phyloP scores from a whole-genome alignment of 2,888 invertebrate genomes.

The Melieria crassipennis region DNA sequence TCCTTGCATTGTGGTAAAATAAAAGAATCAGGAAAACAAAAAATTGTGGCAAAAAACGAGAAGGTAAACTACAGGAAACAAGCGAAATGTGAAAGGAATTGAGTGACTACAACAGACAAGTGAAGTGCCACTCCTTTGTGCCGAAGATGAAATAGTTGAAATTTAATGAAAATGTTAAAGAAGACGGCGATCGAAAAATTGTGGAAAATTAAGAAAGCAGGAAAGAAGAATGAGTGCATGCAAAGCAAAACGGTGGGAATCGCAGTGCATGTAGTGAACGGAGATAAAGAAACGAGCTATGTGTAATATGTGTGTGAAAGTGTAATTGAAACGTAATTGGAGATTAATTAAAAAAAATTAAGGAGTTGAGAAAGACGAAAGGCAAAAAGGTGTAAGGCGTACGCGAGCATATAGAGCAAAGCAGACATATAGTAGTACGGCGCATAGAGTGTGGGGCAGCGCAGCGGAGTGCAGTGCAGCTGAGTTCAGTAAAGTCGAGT shows the following conservation, averaged over 20 bases:
- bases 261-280: conserved; percentile 18
- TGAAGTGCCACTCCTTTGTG: conserved; percentile 38
- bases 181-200: neutral
- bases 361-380: conserved; percentile 12
- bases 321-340: conserved; percentile 27
- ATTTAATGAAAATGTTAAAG: conserved; percentile 24
- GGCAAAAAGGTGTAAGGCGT: conserved; percentile 2
- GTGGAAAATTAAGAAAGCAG: conserved; percentile 11
- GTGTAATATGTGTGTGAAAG: conserved; percentile 23
- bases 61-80: conserved; percentile 10
- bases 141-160: conserved; percentile 21
- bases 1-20: conserved; percentile 16
- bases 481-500: too few species aligned
- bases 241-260: neutral
- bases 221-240: conserved; percentile 16
- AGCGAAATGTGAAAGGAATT: conserved; percentile 25
- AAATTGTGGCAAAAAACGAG: conserved; percentile 11
- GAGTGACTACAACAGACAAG: conserved; percentile 44
- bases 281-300: conserved; percentile 28
- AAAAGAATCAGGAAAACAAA: conserved; percentile 10
- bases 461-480: too few species aligned
- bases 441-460: neutral
- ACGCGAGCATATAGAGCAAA: neutral
- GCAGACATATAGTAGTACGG: neutral
- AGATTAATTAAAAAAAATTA: conserved; percentile 25